phyloP scores from a whole-genome alignment of 2,113 vertebrate genomes.

The Clarias gariepinus region DNA sequence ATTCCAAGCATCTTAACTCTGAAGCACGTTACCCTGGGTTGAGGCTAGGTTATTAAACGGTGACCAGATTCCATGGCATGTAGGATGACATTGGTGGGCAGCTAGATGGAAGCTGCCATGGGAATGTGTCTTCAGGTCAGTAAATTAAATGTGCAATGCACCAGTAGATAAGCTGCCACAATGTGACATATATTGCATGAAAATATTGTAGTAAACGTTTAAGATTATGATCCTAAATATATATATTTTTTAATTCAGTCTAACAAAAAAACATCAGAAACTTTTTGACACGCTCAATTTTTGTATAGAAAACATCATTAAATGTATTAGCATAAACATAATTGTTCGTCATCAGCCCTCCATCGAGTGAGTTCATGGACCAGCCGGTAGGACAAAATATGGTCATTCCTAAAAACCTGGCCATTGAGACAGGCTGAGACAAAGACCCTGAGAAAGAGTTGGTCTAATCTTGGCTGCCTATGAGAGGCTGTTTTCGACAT shows the following conservation, averaged over 20 bases:
- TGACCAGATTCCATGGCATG: slow-evolving; percentile 51
- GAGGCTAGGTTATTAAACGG: slow-evolving; percentile 38
- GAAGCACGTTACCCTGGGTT: neutral
- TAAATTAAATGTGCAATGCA: slow-evolving; percentile 26
- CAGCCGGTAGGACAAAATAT: neutral
- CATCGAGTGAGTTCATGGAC: slow-evolving; percentile 28
- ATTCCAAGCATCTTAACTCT: slow-evolving; percentile 34
- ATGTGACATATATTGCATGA: slow-evolving; percentile 26
- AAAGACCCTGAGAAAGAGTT: slow-evolving; percentile 49
- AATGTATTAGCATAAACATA: neutral
- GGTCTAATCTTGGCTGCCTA: slow-evolving; percentile 61
- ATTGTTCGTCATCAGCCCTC: neutral
- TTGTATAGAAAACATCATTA: neutral
- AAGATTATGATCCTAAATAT: neutral
- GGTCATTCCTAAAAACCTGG: slow-evolving; percentile 5
- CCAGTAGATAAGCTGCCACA: slow-evolving; percentile 14
- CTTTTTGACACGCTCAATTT: neutral
- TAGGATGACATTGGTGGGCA: slow-evolving; percentile 41
- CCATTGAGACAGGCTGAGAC: slow-evolving; percentile 46
- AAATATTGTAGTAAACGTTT: slow-evolving; percentile 1
- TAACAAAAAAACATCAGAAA: neutral
- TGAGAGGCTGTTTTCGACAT: slow-evolving; percentile 71
- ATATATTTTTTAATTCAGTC: neutral
- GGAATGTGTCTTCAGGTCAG: slow-evolving; percentile 56
- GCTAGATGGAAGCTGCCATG: slow-evolving; percentile 52